These are phyloP conservation scores for Agriopis marginaria DNA, from an alignment of 2,888 invertebrate genomes.

Conservation along the genomic window DNA sequence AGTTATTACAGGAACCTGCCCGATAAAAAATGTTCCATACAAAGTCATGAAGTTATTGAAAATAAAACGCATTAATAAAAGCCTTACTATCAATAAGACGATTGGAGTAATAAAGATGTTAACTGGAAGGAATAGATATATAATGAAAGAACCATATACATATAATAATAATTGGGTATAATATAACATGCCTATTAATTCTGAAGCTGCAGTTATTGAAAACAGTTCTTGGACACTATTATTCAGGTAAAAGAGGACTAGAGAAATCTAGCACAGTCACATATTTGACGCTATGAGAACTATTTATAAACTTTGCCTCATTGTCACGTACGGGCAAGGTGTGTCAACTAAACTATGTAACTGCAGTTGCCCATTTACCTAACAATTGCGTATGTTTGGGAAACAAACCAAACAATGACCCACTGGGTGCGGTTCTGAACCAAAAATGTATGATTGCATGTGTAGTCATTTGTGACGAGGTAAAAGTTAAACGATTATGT, in stretches of 20 bases:
- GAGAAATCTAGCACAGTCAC: not conserved
- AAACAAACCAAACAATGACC: slow-evolving; percentile 60
- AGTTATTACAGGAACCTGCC: too few species aligned
- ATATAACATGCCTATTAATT: not conserved
- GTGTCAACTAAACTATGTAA: slow-evolving; percentile 41
- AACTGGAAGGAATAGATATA: not conserved
- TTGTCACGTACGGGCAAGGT: slow-evolving; percentile 32
- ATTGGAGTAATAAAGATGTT: not conserved
- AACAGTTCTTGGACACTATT: not conserved
- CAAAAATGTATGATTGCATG: slow-evolving; percentile 58
- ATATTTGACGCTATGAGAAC: not conserved
- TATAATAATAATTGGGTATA: not conserved
- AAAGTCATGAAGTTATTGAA: too few species aligned
- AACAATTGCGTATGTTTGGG: slow-evolving; percentile 51
- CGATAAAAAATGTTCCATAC: not conserved
- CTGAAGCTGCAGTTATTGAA: not conserved
- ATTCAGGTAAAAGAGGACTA: not conserved
- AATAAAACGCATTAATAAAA: too few species aligned
- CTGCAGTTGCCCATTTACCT: slow-evolving; percentile 35
- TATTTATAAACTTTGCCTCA: slow-evolving; percentile 1
- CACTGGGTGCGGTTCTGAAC: slow-evolving; percentile 58
- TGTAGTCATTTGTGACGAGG: slow-evolving; percentile 22
- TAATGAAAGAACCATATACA: not conserved
- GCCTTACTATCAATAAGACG: not conserved
- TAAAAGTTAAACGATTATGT: not conserved